Percentiles rank a stretch among this genome's conserved stretches.
Conservation (phyloP, 2,797 vertebrate genomes). For the Peromyscus melanophrys region DNA sequence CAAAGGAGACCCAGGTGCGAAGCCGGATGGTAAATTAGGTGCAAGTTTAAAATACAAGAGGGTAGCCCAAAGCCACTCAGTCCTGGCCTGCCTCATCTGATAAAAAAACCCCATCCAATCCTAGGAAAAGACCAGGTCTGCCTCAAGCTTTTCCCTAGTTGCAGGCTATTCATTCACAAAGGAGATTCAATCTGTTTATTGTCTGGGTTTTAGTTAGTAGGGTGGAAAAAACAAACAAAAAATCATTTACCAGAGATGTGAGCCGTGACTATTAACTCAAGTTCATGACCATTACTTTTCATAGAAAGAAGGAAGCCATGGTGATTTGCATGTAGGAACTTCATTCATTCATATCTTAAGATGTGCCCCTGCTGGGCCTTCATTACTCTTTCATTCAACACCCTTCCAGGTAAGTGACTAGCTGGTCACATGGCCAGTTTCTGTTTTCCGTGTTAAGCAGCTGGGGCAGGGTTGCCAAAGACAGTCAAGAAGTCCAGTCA, state of each 20-base stretch:
- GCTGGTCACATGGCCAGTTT: not conserved
- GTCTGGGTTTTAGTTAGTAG: constrained; percentile 52
- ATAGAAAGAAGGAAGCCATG: constrained; percentile 47
- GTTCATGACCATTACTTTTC: constrained; percentile 25
- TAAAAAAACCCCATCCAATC: constrained; percentile 54
- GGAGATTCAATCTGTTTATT: constrained; percentile 40
- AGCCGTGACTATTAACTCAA: constrained; percentile 18
- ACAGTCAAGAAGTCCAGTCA: constrained; percentile 45
- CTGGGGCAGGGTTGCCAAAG: constrained; percentile 18
- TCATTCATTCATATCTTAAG: constrained; percentile 44
- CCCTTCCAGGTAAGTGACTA: constrained; percentile 61
- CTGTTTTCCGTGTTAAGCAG: constrained; percentile 64
- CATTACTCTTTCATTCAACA: constrained; percentile 36
- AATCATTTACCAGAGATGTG: not conserved
- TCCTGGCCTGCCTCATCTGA: constrained; percentile 56
- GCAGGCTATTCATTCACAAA: constrained; percentile 45
- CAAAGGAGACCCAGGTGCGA: constrained; percentile 83
- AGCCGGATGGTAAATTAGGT: constrained; percentile 82
- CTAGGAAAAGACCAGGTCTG: not conserved
- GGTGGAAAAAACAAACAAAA: constrained; percentile 39
- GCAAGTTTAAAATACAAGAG: constrained; percentile 73
- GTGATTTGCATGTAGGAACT: constrained; percentile 28
- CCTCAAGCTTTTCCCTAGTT: not conserved
- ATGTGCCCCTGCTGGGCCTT: not conserved
- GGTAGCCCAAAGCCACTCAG: constrained; percentile 64